A percentile compares a stretch with the other conserved stretches of the same genome.
Conservation (phyloP, 2,797 vertebrate species). For the Eulemur mongoz region DNA sequence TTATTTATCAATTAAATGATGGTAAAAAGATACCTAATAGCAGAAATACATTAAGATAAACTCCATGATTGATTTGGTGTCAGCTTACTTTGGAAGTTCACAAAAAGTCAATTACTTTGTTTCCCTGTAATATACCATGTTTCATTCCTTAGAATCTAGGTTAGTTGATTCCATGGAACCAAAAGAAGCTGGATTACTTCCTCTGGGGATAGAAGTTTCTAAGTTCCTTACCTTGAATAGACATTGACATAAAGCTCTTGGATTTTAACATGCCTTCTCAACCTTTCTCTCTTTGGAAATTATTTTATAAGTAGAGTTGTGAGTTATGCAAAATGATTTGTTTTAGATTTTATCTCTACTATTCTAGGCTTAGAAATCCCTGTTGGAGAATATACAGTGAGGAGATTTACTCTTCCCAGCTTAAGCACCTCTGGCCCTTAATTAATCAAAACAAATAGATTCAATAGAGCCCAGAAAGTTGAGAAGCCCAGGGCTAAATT, state of each 20-base stretch:
- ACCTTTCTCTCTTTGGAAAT: background rate
- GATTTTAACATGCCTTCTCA: background rate
- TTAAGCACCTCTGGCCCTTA: background rate
- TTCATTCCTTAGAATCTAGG: background rate
- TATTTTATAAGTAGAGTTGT: background rate
- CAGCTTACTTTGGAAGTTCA: background rate
- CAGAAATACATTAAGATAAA: background rate
- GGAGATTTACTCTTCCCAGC: background rate
- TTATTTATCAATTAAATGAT: background rate
- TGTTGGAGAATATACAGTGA: background rate
- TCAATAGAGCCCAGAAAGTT: background rate
- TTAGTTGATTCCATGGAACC: background rate
- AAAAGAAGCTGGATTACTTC: background rate
- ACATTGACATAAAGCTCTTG: background rate
- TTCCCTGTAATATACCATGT: background rate
- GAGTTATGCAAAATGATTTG: background rate
- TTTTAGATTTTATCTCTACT: background rate
- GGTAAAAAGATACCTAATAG: background rate
- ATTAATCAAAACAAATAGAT: background rate
- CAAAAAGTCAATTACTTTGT: background rate
- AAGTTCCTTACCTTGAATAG: background rate
- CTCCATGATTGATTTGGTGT: background rate
- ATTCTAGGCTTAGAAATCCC: background rate
- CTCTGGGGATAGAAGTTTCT: background rate
- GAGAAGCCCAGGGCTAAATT: background rate